Conservation (phyloP, 2,888 invertebrate genomes). For the Drosophila picticornis region DNA sequence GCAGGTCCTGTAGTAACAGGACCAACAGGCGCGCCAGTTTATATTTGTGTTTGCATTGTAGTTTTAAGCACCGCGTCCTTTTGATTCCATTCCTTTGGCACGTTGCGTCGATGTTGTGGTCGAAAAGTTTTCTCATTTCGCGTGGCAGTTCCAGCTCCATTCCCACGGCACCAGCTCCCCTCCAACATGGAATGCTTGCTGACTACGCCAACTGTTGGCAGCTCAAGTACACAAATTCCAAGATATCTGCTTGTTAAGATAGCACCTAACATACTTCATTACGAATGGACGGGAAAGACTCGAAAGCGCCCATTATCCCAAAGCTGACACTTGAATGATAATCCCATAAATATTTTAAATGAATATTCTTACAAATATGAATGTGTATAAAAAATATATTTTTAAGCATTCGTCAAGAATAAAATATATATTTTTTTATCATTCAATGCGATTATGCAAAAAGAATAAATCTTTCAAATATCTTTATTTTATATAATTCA, state of each 20-base stretch:
- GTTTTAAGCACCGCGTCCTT: constrained; percentile 58
- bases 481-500: not conserved
- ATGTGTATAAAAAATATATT: not conserved
- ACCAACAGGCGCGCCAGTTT: constrained; percentile 38
- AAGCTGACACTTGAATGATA: not conserved
- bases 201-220: not conserved
- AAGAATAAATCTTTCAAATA: not conserved
- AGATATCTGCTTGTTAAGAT: not conserved
- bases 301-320: not conserved
- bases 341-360: not conserved
- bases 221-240: not conserved
- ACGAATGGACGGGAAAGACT: not conserved
- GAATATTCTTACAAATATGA: not conserved
- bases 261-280: not conserved
- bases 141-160: constrained; percentile 48
- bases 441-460: not conserved
- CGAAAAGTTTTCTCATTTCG: constrained; percentile 79
- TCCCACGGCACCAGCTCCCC: constrained; percentile 8
- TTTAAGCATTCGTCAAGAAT: not conserved
- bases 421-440: no score
- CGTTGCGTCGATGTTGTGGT: constrained; percentile 74
- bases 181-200: not conserved
- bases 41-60: constrained; percentile 70
- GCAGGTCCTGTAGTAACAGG: constrained; percentile 9
- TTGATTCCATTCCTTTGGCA: not conserved